Conservation (phyloP, 2,888 invertebrate species). For the Tenthredo mesomela region DNA sequence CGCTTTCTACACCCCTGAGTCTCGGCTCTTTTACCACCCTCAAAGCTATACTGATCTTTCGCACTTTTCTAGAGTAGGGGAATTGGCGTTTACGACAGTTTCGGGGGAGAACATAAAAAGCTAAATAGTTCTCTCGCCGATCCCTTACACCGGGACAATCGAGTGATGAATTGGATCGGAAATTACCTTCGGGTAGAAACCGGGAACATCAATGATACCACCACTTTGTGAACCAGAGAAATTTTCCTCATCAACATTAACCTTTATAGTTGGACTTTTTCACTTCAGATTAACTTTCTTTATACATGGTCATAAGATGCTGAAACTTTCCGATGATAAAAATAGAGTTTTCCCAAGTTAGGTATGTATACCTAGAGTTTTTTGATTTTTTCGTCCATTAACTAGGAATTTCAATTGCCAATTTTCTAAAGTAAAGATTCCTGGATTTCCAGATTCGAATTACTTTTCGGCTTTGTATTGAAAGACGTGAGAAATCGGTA, state of each 20-base stretch:
- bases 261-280: not conserved
- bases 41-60: not conserved
- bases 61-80: not conserved
- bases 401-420: too few species aligned
- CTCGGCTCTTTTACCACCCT: not conserved
- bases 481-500: too few species aligned
- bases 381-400: too few species aligned
- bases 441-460: too few species aligned
- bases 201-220: not conserved
- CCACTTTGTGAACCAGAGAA: not conserved
- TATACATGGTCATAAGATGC: not conserved
- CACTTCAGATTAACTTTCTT: not conserved
- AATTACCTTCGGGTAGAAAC: not conserved
- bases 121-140: constrained; percentile 28
- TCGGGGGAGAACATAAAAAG: constrained; percentile 23
- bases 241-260: constrained; percentile 6
- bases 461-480: too few species aligned
- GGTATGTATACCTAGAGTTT: too few species aligned
- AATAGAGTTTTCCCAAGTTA: not conserved
- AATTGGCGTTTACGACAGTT: constrained; percentile 14
- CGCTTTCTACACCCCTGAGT: not conserved
- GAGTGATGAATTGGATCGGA: constrained; percentile 46
- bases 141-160: constrained; percentile 24
- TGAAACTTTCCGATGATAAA: not conserved
- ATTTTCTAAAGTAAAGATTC: too few species aligned